Evolutionary conservation across 2,888 invertebrate genomes (phyloP), one percentile per base, ranked within the genome.

Genomic region (Platerodrilus igneus): DNA sequence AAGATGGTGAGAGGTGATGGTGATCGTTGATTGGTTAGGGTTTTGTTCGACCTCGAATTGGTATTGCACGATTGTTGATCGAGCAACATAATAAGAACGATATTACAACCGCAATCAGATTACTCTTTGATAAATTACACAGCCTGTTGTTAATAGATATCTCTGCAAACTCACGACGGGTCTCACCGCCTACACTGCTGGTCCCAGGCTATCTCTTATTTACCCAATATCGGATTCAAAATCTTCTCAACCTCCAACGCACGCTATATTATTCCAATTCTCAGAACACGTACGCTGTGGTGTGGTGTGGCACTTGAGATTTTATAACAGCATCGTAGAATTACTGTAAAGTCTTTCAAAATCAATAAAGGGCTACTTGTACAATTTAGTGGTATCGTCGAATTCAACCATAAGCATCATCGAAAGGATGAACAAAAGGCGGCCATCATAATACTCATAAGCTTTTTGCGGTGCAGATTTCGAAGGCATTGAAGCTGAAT

Each of bases 71-170:
- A 57, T 58, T 57, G 54, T 53, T 51, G 57, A 58, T 55, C 53
- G 37, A 43, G 44, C 47, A 52, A 52, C 54, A 55, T 57, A 61
- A 61, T 58, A 59, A 57, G 58, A 52, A 47, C 60, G 60, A 61
- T 61, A 61, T 57, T 35, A 39, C 38, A 55, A 51, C 49, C 48
- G 56, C 60, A 63, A 63, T 63, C 63, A 56, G 63, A 63, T 63
- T 62, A 59, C 55, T n/a, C 56, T 56, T 57, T 63, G 63, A 64
- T 63, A 62, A 64, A 64, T 64, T 63, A 59, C 61, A 54, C 48
- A 51, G 53, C 50, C 52, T 55, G 55, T 51, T 53, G 62, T 61
- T 62, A 64, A 64, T 63, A 64, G 63, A 63, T 64, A 64, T 62
- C 62, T 59, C 57, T 55, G 57, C 55, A 53, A 53, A 55, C 60